A percentile compares a stretch with the other conserved stretches of the same genome.
Conservation (phyloP, 2,888 invertebrate genomes). For the Epistrophe eligans region DNA sequence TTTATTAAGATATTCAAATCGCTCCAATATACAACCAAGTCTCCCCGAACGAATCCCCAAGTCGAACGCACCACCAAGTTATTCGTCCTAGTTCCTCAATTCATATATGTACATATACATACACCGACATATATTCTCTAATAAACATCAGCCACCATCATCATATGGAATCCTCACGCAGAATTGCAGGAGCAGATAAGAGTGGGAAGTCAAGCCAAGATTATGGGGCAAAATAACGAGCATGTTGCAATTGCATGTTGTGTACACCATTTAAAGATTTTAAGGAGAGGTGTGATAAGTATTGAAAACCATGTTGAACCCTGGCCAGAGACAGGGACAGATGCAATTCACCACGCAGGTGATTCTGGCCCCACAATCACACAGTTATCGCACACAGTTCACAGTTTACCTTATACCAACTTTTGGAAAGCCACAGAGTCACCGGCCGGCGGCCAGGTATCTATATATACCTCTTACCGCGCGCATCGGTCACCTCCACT, state of each 20-base stretch:
- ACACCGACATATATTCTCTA: neutral
- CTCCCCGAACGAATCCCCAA: slow-evolving; percentile 10
- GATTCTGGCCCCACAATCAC: slow-evolving; percentile 68
- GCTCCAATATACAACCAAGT: slow-evolving; percentile 67
- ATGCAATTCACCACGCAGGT: slow-evolving; percentile 73
- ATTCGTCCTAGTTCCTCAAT: slow-evolving; percentile 6
- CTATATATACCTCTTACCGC: neutral
- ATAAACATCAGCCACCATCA: slow-evolving; percentile 20
- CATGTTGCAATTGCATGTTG: slow-evolving; percentile 76
- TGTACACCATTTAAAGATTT: slow-evolving; percentile 76
- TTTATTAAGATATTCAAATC: slow-evolving; percentile 76
- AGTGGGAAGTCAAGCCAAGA: slow-evolving; percentile 66
- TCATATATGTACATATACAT: neutral
- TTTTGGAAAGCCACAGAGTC: slow-evolving; percentile 33
- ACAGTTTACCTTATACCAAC: slow-evolving; percentile 51
- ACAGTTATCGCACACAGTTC: slow-evolving; percentile 69
- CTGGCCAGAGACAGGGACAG: slow-evolving; percentile 68
- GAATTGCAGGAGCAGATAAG: slow-evolving; percentile 66
- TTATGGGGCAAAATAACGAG: slow-evolving; percentile 72
- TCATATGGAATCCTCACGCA: slow-evolving; percentile 50
- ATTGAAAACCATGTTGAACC: slow-evolving; percentile 75
- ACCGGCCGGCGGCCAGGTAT: neutral
- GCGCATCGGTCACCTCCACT: neutral
- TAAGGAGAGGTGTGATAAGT: slow-evolving; percentile 76
- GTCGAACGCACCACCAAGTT: neutral